Evolutionary conservation across 2,797 vertebrate species (phyloP), one percentile per base, ranked within the genome.

Genomic region (Pteronotus mesoamericanus): DNA sequence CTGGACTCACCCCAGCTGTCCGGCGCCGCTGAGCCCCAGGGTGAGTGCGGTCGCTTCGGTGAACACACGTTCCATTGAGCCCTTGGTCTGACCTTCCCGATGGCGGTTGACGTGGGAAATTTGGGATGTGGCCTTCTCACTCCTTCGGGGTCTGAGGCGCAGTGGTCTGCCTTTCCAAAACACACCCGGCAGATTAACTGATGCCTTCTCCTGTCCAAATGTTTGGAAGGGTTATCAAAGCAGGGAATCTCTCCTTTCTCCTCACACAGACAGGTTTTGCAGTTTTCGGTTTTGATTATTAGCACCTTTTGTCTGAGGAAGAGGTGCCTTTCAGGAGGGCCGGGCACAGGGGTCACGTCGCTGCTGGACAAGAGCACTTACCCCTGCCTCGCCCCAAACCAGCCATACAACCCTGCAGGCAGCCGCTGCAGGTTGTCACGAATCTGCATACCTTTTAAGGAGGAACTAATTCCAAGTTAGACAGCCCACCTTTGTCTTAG

Each of bases 1-100:
- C 97, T 99, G 42, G 98, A 99, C 71, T 97, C 98, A 21, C 98
- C 98, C 32, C 97, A 94, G 68, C 98, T 98, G 10, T 97, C 98
- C 4, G 98, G 97, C 37, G 96, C 97, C 48, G 48, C 97, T 29
- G 98, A 98, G 53, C 97, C 98, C 95, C 98, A 97, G 79, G 98
- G 99, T 99, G 97, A 98, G 97, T 0, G 32, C 0, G 0, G 61
- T 0, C 1, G 1, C 68, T 11, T 14, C 0, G 9, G 19, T 1
- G 4, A 32, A 16, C 12, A 10, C 3, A 0, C 0, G 0, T 11
- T 32, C 34, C 15, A 1, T 6, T 0, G 2, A 11, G 16, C 51
- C 55, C 39, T 4, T 0, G 39, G 18, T 3, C 1, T 12, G 37
- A 3, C 44, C 59, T 15, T 9, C 0, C 2, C 9, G 0, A 0